Base-by-base conservation (phyloP, 1,140 invertebrate species). In the Semibalanus balanoides region DNA sequence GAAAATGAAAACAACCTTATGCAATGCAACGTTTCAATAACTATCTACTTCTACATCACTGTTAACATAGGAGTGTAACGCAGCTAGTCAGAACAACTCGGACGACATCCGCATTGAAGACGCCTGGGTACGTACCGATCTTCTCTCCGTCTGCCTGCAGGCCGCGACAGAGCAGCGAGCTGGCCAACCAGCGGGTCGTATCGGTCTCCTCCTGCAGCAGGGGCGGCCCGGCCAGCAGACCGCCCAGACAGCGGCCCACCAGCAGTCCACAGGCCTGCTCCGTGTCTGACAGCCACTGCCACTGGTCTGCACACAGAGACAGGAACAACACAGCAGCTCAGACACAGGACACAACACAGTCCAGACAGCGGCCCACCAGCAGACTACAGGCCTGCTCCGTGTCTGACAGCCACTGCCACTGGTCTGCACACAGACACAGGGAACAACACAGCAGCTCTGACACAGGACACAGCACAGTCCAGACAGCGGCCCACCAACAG, bases 391-490 rank as follows among this genome's bases (percentile, higher is more conserved):
- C 85, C 79, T 87, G 81, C 81, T 89, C 88, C 78, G 89, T 80
- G 82, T 90, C 89, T 28, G 89, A 80, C 77, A 89, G 82, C 89
- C 89, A 90, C 5, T 86, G 81, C 88, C 88, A 89, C 17, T 83
- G 84, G 78, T 83, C 81, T 74, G 84, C 82, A 0, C 82, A 81
- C n/a, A 85, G 77, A 40, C n/a, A n/a, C n/a, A n/a, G n/a, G n/a
- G n/a, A n/a, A n/a, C n/a, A n/a, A n/a, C n/a, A n/a, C n/a, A n/a
- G n/a, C n/a, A n/a, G n/a, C n/a, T n/a, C n/a, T n/a, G n/a, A n/a
- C n/a, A n/a, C n/a, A n/a, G n/a, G n/a, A n/a, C n/a, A n/a, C n/a
- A n/a, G n/a, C n/a, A 27, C 85, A 86, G 3, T 87, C 87, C 35
- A 90, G 83, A 80, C 87, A 87, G 64, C 87, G 83, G 27, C 89